Evolutionary conservation across 2,888 invertebrate species (phyloP).

Genomic region (Volucella zonaria): DNA sequence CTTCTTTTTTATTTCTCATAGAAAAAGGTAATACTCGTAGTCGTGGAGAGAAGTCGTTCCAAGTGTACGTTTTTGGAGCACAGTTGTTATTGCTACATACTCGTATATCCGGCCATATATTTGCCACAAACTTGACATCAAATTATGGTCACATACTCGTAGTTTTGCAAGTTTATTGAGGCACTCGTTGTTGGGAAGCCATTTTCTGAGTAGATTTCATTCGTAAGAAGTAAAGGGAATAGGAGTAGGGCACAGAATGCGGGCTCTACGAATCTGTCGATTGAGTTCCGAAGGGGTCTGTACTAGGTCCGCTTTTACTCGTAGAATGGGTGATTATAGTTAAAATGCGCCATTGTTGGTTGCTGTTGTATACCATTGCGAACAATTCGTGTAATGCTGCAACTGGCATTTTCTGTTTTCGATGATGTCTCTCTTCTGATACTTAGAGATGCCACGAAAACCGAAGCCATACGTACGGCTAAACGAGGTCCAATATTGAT

Average conservation of each 20-base stretch:
- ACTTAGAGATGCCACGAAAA: too few relatives aligned
- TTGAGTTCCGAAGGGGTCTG: too few relatives aligned
- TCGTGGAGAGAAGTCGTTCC: conserved; percentile 29
- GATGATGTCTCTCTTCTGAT: too few relatives aligned
- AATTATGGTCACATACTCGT: conserved; percentile 28
- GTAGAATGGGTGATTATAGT: too few relatives aligned
- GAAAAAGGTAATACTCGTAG: conserved; percentile 23
- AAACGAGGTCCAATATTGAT: too few relatives aligned
- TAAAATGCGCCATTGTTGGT: too few relatives aligned
- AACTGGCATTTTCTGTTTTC: neutral
- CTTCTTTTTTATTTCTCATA: conserved; percentile 25
- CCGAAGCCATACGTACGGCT: too few relatives aligned
- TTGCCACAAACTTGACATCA: conserved; percentile 58
- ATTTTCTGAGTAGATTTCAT: neutral
- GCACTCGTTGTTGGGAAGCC: neutral
- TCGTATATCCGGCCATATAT: conserved; percentile 29
- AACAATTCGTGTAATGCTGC: neutral
- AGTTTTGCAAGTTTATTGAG: neutral
- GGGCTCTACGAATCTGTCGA: too few relatives aligned
- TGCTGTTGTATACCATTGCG: too few relatives aligned
- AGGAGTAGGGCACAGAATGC: too few relatives aligned
- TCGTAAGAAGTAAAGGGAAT: neutral
- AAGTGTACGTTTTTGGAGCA: conserved; percentile 35
- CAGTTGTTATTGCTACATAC: neutral
- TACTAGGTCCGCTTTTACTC: too few relatives aligned